Base-by-base conservation (phyloP, 1,140 invertebrate species). In the Scylla paramamosain region DNA sequence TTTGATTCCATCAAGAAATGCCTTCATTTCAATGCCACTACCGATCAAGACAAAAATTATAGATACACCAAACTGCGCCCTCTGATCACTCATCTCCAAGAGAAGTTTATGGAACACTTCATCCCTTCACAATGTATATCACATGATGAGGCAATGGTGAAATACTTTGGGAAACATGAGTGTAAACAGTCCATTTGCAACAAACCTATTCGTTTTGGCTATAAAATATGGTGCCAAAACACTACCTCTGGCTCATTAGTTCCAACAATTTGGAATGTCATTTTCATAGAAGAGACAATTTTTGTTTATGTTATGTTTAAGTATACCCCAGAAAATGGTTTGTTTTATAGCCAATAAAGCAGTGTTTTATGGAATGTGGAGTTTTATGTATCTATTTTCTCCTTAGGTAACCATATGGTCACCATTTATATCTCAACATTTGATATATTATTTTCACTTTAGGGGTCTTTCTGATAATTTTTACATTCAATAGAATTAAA, bases 81-180 rank as follows among this genome's bases (percentile, higher is more conserved):
- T 52, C 48, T 91, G 48, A 67, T 91, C 90, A 67, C 0, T 31
- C 90, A 52, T 82, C 52, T 92, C 59, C 91, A 92, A 92, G 39
- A 92, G n/a, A 83, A 46, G 29, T 92, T 92, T 92, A 92, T 92
- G 91, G 91, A 92, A 92, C 32, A 83, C 52, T 92, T 82, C 28
- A 83, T 92, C 32, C 91, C 59, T 92, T 82, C 91, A 82, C 91
- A 92, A 12, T n/a, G 28, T 10, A 91, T n/a, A 46, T 91, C 45
- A 52, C 89, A 92, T 92, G 91, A 92, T 82, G 52, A 92, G 10
- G 91, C 91, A 92, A 92, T 92, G 91, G 91, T 83, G 32, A 92
- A 92, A 48, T 92, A 92, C 45, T 92, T 92, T 92, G 91, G 91
- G 10, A 92, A 92, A 82, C 59, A 92, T 83, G 16, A 59, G n/a